A percentile compares a stretch with the other conserved stretches of the same genome.
Evolutionary conservation across 2,113 vertebrate genomes (phyloP).

Genomic region (Talpa occidentalis): DNA sequence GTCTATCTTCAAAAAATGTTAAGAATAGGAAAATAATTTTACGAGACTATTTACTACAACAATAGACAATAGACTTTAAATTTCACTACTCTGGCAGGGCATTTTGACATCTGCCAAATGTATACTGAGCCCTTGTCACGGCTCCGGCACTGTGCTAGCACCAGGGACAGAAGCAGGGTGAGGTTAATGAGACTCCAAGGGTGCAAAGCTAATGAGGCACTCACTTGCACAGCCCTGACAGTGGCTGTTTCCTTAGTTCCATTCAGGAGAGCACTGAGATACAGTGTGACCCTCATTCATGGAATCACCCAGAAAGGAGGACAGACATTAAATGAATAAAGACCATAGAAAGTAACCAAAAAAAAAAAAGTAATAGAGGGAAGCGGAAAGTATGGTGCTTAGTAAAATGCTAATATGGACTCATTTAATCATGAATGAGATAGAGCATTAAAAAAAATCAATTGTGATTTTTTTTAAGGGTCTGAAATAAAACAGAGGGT

Average conservation of each 20-base stretch:
- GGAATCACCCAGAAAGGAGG: neutral
- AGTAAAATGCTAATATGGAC: neutral
- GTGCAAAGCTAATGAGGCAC: neutral
- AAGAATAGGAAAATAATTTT: constrained; percentile 9
- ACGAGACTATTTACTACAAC: neutral
- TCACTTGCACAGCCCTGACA: fast-evolving
- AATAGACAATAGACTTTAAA: neutral
- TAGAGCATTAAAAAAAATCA: neutral
- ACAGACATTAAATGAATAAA: neutral
- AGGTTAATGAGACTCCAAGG: neutral
- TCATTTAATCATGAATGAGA: neutral
- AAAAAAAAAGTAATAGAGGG: neutral
- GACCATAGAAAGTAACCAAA: neutral
- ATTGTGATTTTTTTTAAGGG: neutral
- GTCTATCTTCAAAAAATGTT: neutral
- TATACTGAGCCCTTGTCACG: neutral
- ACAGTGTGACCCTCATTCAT: neutral
- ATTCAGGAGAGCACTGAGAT: neutral
- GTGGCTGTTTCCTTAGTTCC: neutral
- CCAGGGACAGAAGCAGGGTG: neutral
- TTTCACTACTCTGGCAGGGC: neutral
- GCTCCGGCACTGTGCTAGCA: neutral
- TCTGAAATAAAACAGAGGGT: constrained; percentile 23
- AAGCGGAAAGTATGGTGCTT: neutral
- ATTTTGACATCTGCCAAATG: neutral